phyloP scores from a whole-genome alignment of 2,113 vertebrate genomes.

The Neolamprologus caudopunctatus region DNA sequence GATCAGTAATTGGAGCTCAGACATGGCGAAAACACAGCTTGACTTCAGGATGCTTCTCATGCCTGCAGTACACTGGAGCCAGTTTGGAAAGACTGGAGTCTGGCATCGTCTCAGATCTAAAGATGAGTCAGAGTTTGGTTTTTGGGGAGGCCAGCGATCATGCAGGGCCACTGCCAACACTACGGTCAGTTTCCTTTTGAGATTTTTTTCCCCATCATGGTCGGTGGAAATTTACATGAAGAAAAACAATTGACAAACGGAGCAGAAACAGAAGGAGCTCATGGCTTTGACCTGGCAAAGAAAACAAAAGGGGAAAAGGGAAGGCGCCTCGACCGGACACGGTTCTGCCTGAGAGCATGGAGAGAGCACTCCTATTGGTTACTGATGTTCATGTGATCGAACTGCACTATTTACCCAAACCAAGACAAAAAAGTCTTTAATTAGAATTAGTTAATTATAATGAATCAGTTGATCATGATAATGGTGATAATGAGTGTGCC shows the following conservation, averaged over 20 bases:
- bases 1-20: background rate
- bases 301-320: background rate
- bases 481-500: background rate
- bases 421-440: background rate
- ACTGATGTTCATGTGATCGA: background rate
- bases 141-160: background rate
- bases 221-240: background rate
- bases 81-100: background rate
- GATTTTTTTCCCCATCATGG: background rate
- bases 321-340: background rate
- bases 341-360: background rate
- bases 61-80: background rate
- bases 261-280: background rate
- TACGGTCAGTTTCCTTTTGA: background rate
- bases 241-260: background rate
- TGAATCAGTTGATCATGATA: background rate
- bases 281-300: background rate
- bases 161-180: background rate
- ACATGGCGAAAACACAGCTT: background rate
- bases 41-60: background rate
- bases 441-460: background rate
- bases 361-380: background rate
- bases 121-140: background rate
- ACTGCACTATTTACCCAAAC: background rate
- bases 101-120: background rate